Conservation (phyloP, 92 coral and sea anemone genomes). For the Porites lobata region DNA sequence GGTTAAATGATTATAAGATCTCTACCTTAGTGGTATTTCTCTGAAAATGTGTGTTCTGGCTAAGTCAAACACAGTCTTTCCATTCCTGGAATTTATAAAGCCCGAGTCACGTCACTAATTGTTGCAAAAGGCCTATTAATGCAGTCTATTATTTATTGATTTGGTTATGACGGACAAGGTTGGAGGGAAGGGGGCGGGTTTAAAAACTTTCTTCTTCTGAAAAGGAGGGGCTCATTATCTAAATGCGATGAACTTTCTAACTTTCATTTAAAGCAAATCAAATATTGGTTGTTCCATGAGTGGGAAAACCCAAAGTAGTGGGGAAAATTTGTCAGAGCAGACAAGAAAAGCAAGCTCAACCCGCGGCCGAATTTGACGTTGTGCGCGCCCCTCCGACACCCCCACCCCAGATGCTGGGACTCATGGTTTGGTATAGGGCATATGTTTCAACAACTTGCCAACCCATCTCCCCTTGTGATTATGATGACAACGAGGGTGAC, state of each 20-base stretch:
- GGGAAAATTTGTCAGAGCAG: too few species aligned
- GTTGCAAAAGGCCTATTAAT: conserved; percentile 13
- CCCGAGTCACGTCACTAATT: not conserved
- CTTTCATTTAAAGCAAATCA: too few species aligned
- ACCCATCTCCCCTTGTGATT: too few species aligned
- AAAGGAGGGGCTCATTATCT: not conserved
- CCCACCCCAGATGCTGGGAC: not conserved
- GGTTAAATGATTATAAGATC: conserved; percentile 6
- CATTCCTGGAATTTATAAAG: not conserved
- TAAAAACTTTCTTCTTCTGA: not conserved
- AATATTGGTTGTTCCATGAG: too few species aligned
- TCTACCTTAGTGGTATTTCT: conserved; percentile 3
- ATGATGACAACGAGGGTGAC: too few species aligned
- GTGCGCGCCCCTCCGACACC: not conserved
- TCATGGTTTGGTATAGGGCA: not conserved
- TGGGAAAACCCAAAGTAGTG: too few species aligned
- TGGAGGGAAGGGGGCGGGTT: not conserved
- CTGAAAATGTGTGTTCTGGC: conserved; percentile 15
- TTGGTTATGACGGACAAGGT: conserved; percentile 18
- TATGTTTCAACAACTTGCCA: not conserved
- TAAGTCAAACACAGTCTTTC: not conserved
- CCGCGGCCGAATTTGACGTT: not conserved
- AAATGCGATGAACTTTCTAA: too few species aligned
- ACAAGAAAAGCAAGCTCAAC: too few species aligned
- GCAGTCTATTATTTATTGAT: conserved; percentile 5